These are phyloP conservation scores for Allobates femoralis DNA, from an alignment of 2,797 vertebrate species.

Conservation along the genomic window DNA sequence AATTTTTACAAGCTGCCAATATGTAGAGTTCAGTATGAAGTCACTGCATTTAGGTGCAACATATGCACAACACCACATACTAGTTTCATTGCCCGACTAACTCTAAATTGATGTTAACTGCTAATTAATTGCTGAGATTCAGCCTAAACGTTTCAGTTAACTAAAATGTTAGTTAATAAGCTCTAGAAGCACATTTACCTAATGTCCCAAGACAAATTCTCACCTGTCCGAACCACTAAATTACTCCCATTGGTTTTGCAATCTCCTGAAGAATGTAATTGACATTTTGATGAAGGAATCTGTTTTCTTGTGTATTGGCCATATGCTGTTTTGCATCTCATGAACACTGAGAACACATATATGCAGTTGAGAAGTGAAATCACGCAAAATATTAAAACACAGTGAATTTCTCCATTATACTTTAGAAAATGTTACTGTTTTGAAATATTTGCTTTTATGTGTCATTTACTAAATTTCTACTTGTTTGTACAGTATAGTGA, in stretches of 20 bases:
- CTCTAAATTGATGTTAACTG: neutral
- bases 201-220: slow-evolving; percentile 1
- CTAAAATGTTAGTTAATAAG: slow-evolving; percentile 2
- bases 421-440: neutral
- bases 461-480: neutral
- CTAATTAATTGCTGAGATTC: neutral
- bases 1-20: neutral
- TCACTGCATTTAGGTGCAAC: neutral
- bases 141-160: neutral
- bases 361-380: neutral
- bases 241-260: slow-evolving; percentile 4
- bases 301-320: neutral
- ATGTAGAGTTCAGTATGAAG: neutral
- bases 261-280: slow-evolving; percentile 13
- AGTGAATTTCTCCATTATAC: neutral
- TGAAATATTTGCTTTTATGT: neutral
- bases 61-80: neutral
- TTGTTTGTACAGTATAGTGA: no score
- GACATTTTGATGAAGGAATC: slow-evolving; percentile 27
- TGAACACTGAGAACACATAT: neutral
- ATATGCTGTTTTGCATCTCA: slow-evolving; percentile 13
- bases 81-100: neutral
- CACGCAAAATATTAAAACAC: neutral
- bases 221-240: slow-evolving; percentile 17
- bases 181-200: neutral